These are phyloP conservation scores for Listronotus oregonensis DNA, from an alignment of 1,140 invertebrate species.

Conservation along the genomic window DNA sequence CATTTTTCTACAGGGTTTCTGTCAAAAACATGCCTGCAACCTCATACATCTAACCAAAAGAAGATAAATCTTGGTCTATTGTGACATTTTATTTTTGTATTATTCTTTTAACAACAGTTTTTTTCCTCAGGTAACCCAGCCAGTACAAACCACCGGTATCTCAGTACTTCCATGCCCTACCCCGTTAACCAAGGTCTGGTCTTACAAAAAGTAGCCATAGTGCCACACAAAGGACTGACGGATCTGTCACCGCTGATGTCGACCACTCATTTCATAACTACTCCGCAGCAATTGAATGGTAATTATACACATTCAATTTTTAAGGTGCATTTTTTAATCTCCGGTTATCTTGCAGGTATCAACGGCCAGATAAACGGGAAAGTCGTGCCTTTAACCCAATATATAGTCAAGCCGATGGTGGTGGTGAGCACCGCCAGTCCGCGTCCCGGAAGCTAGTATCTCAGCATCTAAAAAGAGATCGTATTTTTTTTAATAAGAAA, in stretches of 20 bases:
- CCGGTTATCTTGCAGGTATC: conserved; percentile 17
- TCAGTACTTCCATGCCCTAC: conserved; percentile 50
- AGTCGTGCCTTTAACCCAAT: conserved; percentile 53
- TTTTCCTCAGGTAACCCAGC: conserved; percentile 41
- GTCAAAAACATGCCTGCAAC: no score
- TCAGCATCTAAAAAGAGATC: not conserved
- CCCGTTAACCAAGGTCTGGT: conserved; percentile 50
- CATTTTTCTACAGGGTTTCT: no score
- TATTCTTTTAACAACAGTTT: no score
- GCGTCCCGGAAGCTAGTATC: conserved; percentile 49
- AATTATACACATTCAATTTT: conserved; percentile 13
- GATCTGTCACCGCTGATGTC: conserved; percentile 49
- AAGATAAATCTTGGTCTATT: no score
- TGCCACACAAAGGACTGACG: conserved; percentile 47
- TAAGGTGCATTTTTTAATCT: no score
- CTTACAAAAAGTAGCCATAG: conserved; percentile 49
- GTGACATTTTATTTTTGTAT: no score
- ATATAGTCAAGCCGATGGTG: conserved; percentile 54
- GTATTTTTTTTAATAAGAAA: not conserved
- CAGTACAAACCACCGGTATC: conserved; percentile 47
- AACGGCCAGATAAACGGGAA: conserved; percentile 43
- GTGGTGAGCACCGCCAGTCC: conserved; percentile 50
- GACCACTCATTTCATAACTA: conserved; percentile 48
- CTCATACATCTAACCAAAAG: no score
- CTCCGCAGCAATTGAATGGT: conserved; percentile 48